Conservation (phyloP, 2,113 vertebrate genomes). For the Cariama cristata region DNA sequence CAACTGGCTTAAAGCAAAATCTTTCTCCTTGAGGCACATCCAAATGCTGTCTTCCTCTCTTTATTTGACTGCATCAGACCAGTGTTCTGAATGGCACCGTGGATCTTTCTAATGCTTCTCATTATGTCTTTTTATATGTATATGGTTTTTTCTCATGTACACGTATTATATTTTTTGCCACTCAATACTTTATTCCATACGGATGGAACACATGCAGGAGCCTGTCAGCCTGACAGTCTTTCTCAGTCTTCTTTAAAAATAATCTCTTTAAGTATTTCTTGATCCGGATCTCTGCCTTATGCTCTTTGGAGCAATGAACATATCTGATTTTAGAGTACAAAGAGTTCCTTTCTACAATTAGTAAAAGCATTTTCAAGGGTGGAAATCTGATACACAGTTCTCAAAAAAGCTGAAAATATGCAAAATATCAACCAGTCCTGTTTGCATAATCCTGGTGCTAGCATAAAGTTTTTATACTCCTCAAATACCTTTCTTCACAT, state of each 20-base stretch:
- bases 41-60: not conserved
- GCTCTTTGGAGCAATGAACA: conserved; percentile 9
- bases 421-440: not conserved
- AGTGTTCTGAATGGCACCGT: not conserved
- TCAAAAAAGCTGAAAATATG: not conserved
- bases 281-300: conserved; percentile 59
- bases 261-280: conserved; percentile 44
- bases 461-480: not conserved
- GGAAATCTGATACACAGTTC: not conserved
- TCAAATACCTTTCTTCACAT: not conserved
- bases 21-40: not conserved
- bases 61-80: not conserved
- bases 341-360: conserved; percentile 49
- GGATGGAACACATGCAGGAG: not conserved
- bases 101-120: not conserved
- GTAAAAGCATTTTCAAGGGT: not conserved
- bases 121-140: not conserved
- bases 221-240: conserved; percentile 48
- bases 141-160: not conserved
- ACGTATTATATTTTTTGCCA: not conserved
- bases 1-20: not conserved
- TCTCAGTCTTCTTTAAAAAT: conserved; percentile 62
- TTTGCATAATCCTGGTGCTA: not conserved
- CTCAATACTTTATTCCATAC: not conserved
- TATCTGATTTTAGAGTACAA: conserved; percentile 27